Conservation (phyloP, 2,113 vertebrate genomes). For the Cathartes aura region DNA sequence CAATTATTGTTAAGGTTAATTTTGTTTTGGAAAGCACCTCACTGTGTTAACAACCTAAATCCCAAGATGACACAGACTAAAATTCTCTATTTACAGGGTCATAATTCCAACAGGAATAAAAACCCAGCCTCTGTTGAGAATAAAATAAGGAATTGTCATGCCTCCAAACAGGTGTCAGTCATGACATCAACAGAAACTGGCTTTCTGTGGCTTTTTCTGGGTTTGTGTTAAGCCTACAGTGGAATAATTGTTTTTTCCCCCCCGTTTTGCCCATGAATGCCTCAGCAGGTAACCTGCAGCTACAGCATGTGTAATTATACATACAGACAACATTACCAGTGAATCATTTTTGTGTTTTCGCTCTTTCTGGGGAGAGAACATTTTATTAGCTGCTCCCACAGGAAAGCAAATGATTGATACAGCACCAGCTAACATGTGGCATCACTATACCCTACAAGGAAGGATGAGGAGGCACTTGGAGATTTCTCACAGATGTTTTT, state of each 20-base stretch:
- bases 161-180: neutral
- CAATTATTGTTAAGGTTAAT: neutral
- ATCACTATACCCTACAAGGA: neutral
- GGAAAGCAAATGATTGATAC: neutral
- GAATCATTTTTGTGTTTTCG: neutral
- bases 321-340: neutral
- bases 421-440: neutral
- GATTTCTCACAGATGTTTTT: neutral
- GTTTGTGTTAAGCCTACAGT: neutral
- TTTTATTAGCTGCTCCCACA: neutral
- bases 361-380: neutral
- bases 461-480: neutral
- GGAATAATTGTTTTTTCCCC: neutral
- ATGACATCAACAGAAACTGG: neutral
- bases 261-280: neutral
- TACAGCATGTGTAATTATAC: conserved; percentile 23
- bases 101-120: neutral
- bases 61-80: neutral
- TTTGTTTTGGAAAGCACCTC: neutral
- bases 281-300: conserved; percentile 35
- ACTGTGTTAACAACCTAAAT: neutral
- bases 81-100: neutral
- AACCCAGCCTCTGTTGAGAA: neutral
- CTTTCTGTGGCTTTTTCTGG: neutral
- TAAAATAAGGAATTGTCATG: neutral